Evolutionary conservation across 2,113 vertebrate genomes (phyloP).

Genomic region (Microcebus ravelobensis): DNA sequence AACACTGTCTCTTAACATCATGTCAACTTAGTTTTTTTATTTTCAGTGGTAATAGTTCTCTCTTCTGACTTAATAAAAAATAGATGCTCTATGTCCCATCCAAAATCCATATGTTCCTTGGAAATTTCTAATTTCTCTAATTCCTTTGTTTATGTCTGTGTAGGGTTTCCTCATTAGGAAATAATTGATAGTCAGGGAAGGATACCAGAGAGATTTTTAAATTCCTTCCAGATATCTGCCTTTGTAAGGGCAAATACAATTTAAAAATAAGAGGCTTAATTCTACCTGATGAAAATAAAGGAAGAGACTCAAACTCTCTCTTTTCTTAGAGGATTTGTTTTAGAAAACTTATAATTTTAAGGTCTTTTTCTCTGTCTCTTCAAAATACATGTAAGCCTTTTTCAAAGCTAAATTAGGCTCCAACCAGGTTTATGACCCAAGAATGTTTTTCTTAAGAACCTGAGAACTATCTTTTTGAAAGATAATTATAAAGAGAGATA

Average conservation of each 20-base stretch:
- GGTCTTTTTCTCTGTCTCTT: conserved; percentile 35
- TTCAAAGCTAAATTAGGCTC: conserved; percentile 7
- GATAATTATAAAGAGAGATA: background rate
- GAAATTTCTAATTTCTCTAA: conserved; percentile 37
- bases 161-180: conserved; percentile 11
- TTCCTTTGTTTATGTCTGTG: background rate
- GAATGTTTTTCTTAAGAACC: conserved; percentile 14
- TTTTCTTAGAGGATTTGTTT: conserved; percentile 37
- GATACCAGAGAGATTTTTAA: conserved; percentile 8
- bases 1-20: conserved; percentile 2
- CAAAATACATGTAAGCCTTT: conserved; percentile 36
- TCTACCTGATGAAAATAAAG: conserved; percentile 34
- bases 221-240: background rate
- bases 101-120: background rate
- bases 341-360: conserved; percentile 36
- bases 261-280: conserved; percentile 55
- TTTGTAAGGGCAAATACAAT: conserved; percentile 46
- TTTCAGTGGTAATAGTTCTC: conserved; percentile 35
- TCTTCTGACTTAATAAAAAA: conserved; percentile 31
- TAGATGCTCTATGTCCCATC: background rate
- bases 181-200: conserved; percentile 32
- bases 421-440: background rate
- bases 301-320: background rate
- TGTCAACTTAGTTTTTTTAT: conserved; percentile 20
- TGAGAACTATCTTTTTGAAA: conserved; percentile 29